Conservation (phyloP, 2,888 invertebrate species). For the Diaperis boleti region DNA sequence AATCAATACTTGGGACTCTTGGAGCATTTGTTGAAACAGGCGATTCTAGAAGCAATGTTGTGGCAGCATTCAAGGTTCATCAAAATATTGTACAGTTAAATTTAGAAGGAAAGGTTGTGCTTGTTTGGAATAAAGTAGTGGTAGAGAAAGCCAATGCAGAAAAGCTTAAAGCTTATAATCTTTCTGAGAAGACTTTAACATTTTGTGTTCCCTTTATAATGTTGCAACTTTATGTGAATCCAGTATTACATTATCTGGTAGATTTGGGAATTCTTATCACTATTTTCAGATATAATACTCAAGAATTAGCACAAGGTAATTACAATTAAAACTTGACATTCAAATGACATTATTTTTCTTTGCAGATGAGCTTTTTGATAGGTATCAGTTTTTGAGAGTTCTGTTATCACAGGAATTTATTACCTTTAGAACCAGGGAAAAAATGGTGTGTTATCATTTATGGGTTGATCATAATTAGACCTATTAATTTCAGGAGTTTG, state of each 20-base stretch:
- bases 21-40: constrained; percentile 64
- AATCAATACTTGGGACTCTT: constrained; percentile 64
- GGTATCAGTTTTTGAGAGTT: constrained; percentile 68
- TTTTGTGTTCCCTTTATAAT: constrained; percentile 78
- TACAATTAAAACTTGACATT: constrained; percentile 6
- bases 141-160: constrained; percentile 66
- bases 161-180: constrained; percentile 74
- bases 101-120: constrained; percentile 53
- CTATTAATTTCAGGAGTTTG: constrained; percentile 68
- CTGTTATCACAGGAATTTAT: constrained; percentile 77
- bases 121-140: constrained; percentile 65
- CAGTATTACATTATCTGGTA: constrained; percentile 77
- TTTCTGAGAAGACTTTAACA: constrained; percentile 76
- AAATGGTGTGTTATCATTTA: constrained; percentile 69
- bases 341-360: constrained; percentile 52
- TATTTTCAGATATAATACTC: constrained; percentile 59
- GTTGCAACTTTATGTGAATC: constrained; percentile 82
- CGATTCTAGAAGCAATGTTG: constrained; percentile 67
- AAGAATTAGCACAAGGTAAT: constrained; percentile 60
- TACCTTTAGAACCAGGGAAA: constrained; percentile 65
- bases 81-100: constrained; percentile 67
- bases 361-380: constrained; percentile 68
- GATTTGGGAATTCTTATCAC: constrained; percentile 73
- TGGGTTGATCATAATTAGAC: too few species aligned
- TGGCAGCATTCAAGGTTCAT: constrained; percentile 73